These are phyloP conservation scores for Marisa cornuarietis DNA, from an alignment of 1,140 invertebrate species.

Conservation along the genomic window DNA sequence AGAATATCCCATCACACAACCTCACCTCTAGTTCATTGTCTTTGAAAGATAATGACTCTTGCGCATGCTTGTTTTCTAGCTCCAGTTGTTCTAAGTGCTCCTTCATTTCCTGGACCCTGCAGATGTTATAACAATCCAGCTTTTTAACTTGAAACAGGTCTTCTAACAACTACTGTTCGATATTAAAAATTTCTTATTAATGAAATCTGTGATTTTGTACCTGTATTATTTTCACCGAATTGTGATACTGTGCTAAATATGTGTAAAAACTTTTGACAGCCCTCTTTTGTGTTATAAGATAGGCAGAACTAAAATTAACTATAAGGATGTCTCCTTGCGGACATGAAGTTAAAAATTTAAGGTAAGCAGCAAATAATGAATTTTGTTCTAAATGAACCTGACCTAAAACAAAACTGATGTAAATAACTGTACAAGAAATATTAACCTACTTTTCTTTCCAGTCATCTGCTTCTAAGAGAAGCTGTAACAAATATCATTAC, in stretches of 20 bases:
- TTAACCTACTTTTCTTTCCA: conserved; percentile 60
- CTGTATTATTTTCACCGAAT: background rate
- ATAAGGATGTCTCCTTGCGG: too few relatives aligned
- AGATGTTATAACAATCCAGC: background rate
- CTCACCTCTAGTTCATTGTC: conserved; percentile 61
- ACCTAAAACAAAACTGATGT: background rate
- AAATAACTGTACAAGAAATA: background rate
- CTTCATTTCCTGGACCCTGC: conserved; percentile 52
- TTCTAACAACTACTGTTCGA: background rate
- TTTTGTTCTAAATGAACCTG: too few relatives aligned
- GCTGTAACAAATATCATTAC: conserved; percentile 34
- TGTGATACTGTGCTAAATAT: background rate
- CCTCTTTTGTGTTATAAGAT: too few relatives aligned
- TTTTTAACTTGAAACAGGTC: background rate
- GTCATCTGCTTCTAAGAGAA: conserved; percentile 50
- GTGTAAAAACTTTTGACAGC: background rate
- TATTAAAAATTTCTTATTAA: background rate
- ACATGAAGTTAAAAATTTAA: too few relatives aligned
- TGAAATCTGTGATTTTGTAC: background rate
- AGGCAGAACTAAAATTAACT: too few relatives aligned
- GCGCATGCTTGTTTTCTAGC: conserved; percentile 48
- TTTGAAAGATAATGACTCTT: conserved; percentile 57
- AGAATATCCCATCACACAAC: background rate
- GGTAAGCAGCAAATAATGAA: too few relatives aligned
- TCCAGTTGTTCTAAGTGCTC: conserved; percentile 44